These are phyloP conservation scores for Hyphantria cunea DNA, from an alignment of 1,140 invertebrate species.

Conservation along the genomic window DNA sequence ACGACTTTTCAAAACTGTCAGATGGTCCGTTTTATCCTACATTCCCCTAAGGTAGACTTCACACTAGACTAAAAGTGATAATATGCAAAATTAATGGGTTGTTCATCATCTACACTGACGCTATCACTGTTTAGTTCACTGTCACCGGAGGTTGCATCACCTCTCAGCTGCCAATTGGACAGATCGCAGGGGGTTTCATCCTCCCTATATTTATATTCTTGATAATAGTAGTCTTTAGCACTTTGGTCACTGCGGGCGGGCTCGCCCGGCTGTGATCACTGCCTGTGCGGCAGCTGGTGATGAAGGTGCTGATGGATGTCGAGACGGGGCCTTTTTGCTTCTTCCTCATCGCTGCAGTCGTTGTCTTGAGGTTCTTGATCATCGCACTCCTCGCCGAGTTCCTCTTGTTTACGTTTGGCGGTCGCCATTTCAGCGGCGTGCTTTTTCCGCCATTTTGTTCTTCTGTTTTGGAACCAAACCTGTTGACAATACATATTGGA, in stretches of 20 bases:
- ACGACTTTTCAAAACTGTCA: no score
- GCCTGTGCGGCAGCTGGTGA: conserved; percentile 59
- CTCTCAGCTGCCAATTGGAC: conserved; percentile 57
- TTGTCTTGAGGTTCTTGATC: conserved; percentile 71
- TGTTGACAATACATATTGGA: conserved; percentile 79
- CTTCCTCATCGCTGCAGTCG: conserved; percentile 78
- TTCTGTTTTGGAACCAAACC: conserved; percentile 99
- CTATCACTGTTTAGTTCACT: conserved; percentile 52
- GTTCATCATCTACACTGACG: conserved; percentile 42
- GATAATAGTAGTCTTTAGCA: conserved; percentile 38
- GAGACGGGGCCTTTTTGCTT: conserved; percentile 74
- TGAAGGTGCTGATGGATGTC: conserved; percentile 65
- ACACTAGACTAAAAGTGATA: conserved; percentile 61
- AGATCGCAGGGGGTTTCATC: conserved; percentile 62
- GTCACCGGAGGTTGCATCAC: conserved; percentile 46
- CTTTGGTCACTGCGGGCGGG: conserved; percentile 18
- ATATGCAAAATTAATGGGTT: conserved; percentile 77
- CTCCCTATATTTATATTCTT: conserved; percentile 41
- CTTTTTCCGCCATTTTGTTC: conserved; percentile 99
- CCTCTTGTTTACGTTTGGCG: conserved; percentile 97
- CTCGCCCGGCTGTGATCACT: conserved; percentile 60
- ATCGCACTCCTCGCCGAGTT: conserved; percentile 88
- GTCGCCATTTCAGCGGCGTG: conserved; percentile 99
- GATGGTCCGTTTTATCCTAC: no score
- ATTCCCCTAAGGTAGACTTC: no score